Evolutionary conservation across 1,140 invertebrate species (phyloP).

Genomic region (Micrasema longulum): DNA sequence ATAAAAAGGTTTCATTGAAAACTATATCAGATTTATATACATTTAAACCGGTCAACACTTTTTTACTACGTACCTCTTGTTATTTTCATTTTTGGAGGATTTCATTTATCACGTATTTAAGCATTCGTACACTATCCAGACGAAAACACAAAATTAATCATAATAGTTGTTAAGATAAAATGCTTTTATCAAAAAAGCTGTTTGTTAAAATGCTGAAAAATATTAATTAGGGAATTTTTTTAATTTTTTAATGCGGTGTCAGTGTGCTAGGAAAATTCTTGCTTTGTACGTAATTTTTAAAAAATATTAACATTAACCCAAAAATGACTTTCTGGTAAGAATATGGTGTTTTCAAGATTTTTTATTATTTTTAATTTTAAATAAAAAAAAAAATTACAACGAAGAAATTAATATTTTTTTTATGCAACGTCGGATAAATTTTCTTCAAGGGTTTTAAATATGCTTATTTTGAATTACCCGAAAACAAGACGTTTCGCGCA

Average conservation of each 20-base stretch:
- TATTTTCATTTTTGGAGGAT: constrained; percentile 13
- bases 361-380: too few species aligned
- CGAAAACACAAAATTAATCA: neutral
- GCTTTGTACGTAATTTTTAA: constrained; percentile 38
- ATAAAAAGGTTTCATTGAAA: too few species aligned
- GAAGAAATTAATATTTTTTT: too few species aligned
- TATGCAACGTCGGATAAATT: too few species aligned
- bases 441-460: too few species aligned
- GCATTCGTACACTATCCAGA: neutral
- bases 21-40: too few species aligned
- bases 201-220: neutral
- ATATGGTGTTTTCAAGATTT: neutral
- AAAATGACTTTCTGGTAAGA: constrained; percentile 43
- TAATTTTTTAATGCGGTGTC: neutral
- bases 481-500: too few species aligned
- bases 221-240: neutral
- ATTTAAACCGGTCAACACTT: too few species aligned
- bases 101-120: constrained; percentile 25
- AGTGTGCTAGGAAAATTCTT: constrained; percentile 1
- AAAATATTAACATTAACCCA: constrained; percentile 29
- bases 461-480: too few species aligned
- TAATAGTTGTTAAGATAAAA: neutral
- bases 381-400: too few species aligned
- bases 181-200: neutral
- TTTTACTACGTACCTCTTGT: too few species aligned